Percentiles rank a stretch among this genome's conserved stretches.
Evolutionary conservation across 2,797 vertebrate species (phyloP).

Genomic region (Helicolenus hilgendorfi): DNA sequence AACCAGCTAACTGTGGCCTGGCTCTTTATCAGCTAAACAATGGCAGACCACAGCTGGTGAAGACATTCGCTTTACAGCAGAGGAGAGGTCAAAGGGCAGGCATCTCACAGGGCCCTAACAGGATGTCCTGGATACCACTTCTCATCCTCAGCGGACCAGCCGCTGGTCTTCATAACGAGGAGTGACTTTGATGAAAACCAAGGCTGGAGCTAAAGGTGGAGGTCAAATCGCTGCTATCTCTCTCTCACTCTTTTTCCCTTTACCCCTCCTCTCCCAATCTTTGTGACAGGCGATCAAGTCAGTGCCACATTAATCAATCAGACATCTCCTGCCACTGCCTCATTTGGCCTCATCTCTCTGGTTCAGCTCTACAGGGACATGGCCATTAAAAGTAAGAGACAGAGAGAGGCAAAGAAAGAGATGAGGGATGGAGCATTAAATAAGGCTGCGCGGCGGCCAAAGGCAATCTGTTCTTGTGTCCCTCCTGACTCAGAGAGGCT

Average conservation of each 20-base stretch:
- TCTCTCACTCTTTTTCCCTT: background rate
- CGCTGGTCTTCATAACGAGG: background rate
- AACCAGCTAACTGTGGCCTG: conserved; percentile 50
- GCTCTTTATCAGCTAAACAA: conserved; percentile 52
- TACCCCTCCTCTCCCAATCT: background rate
- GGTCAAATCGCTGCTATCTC: conserved; percentile 35
- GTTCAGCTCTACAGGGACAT: conserved; percentile 49
- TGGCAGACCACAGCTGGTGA: conserved; percentile 63
- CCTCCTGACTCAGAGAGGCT: conserved; percentile 57
- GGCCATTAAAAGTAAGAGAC: conserved; percentile 57
- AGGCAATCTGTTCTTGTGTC: conserved; percentile 57
- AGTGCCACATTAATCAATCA: conserved; percentile 59
- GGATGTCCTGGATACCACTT: conserved; percentile 54
- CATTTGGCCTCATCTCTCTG: conserved; percentile 22
- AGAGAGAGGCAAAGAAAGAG: conserved; percentile 37
- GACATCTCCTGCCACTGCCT: conserved; percentile 45
- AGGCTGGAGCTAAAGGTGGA: conserved; percentile 17
- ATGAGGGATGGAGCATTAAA: conserved; percentile 63
- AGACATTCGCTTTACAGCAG: conserved; percentile 59
- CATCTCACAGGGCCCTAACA: conserved; percentile 61
- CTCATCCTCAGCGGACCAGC: conserved; percentile 5
- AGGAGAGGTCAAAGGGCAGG: conserved; percentile 48
- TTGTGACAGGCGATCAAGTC: conserved; percentile 43
- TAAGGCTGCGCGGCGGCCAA: conserved; percentile 25
- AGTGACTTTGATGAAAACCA: conserved; percentile 23